phyloP scores from a whole-genome alignment of 2,888 invertebrate genomes.

The Metellina segmentata region DNA sequence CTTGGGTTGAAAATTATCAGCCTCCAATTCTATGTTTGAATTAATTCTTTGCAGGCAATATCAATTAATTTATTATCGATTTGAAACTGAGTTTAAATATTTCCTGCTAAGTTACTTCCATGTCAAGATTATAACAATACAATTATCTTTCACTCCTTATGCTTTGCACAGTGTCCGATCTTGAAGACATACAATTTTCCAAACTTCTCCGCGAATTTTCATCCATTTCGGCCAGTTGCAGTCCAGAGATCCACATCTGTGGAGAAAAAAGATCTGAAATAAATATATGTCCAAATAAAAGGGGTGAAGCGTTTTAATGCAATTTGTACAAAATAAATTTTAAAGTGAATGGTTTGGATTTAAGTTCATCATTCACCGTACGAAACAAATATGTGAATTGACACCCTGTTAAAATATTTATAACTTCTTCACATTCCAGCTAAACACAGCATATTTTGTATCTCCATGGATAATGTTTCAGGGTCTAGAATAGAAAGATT shows the following conservation, averaged over 20 bases:
- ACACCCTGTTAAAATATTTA: too few relatives aligned
- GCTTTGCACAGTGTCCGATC: neutral
- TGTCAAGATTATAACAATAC: neutral
- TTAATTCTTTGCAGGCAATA: too few relatives aligned
- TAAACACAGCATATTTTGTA: too few relatives aligned
- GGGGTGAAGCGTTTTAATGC: neutral
- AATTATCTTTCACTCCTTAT: neutral
- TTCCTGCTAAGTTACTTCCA: neutral
- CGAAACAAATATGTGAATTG: too few relatives aligned
- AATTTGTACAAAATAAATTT: neutral
- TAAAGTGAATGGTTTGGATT: neutral
- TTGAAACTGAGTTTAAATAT: neutral
- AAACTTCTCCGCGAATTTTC: constrained; percentile 1
- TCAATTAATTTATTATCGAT: too few relatives aligned
- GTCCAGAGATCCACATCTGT: constrained; percentile 41
- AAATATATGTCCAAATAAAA: constrained; percentile 30
- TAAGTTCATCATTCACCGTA: too few relatives aligned
- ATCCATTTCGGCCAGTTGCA: constrained; percentile 12
- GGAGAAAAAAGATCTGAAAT: constrained; percentile 53
- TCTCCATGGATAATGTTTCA: too few relatives aligned
- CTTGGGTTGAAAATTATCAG: too few relatives aligned
- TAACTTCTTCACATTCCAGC: too few relatives aligned
- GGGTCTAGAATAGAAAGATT: too few relatives aligned
- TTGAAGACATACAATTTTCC: neutral
- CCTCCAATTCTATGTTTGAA: too few relatives aligned